A percentile compares a stretch with the other conserved stretches of the same genome.
Evolutionary conservation across 2,797 vertebrate genomes (phyloP).

Genomic region (Danio choprae): DNA sequence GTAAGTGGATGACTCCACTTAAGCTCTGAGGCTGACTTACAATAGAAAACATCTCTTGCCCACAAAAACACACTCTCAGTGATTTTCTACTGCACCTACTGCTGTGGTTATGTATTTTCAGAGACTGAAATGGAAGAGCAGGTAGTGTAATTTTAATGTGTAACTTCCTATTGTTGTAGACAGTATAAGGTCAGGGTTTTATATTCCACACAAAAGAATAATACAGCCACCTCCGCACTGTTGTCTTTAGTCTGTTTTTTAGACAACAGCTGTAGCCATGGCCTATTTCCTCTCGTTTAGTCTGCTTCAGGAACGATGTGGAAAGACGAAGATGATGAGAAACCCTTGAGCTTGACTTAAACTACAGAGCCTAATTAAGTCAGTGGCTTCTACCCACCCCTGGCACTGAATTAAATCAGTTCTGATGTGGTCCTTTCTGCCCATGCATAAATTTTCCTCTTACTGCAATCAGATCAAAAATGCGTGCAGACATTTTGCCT

Average conservation of each 20-base stretch:
- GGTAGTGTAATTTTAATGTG: neutral
- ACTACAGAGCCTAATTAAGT: constrained; percentile 74
- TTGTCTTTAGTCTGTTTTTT: neutral
- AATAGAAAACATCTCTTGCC: neutral
- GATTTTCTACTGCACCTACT: neutral
- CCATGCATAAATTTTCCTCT: constrained; percentile 69
- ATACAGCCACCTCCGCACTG: neutral
- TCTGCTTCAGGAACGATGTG: constrained; percentile 64
- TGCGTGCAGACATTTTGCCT: constrained; percentile 43
- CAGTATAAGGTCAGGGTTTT: neutral
- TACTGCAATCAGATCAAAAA: constrained; percentile 66
- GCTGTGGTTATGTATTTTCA: neutral
- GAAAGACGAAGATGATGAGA: constrained; percentile 65
- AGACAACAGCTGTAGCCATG: neutral
- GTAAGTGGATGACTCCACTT: neutral
- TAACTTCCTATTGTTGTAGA: neutral
- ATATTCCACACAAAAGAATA: neutral
- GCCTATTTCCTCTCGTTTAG: constrained; percentile 42
- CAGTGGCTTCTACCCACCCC: constrained; percentile 63
- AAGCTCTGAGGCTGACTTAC: neutral
- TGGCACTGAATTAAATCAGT: constrained; percentile 70
- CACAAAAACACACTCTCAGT: neutral
- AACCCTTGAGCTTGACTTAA: constrained; percentile 73
- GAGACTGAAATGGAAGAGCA: neutral
- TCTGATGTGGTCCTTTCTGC: constrained; percentile 70